Base-by-base conservation (phyloP, 2,797 vertebrate genomes). In the Oophaga sylvatica region DNA sequence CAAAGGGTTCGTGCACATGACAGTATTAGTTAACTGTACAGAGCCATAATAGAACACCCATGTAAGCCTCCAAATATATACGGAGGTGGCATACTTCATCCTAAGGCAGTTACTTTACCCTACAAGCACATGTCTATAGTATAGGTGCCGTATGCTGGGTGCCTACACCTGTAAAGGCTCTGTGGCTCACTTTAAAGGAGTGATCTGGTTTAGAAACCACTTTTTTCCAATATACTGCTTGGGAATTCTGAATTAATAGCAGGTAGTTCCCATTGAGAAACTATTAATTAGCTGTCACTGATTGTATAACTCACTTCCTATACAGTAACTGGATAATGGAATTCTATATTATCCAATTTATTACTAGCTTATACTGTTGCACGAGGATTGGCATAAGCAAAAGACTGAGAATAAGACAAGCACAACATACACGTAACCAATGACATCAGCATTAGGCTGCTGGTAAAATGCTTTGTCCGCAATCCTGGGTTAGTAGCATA, bases 401-500 rank as follows among this genome's bases (percentile, higher is more conserved):
- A n/a, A 85, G 9, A 63, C 84, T 0, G 87, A 91, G 87, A 92
- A 78, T 26, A 89, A 89, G 91, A 91, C 90, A 85, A 89, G 93
- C 91, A 91, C 93, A 95, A 99, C 98, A 91, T 99, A 99, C 98
- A 99, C 97, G 89, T 99, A 97, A 95, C 98, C 98, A 96, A 99
- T 98, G 94, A 96, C 94, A 92, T 99, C 97, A 95, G 97, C 97
- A 95, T 97, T 97, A 95, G 97, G 97, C 94, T 99, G 98, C 96
- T 99, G 97, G 97, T 98, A 99, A 97, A 99, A 99, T 94, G 97
- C 97, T 97, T 98, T 97, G 96, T 99, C 98, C 96, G 97, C 97
- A 93, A 98, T 99, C 97, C 98, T 99, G 93, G 89, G 87, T 87
- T 92, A 94, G 91, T 63, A 22, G 93, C 93, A 90, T 91, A 92